Evolutionary conservation across 92 coral and sea anemone genomes (phyloP), one percentile per base, ranked within the genome.

Genomic region (Paramuricea clavata): DNA sequence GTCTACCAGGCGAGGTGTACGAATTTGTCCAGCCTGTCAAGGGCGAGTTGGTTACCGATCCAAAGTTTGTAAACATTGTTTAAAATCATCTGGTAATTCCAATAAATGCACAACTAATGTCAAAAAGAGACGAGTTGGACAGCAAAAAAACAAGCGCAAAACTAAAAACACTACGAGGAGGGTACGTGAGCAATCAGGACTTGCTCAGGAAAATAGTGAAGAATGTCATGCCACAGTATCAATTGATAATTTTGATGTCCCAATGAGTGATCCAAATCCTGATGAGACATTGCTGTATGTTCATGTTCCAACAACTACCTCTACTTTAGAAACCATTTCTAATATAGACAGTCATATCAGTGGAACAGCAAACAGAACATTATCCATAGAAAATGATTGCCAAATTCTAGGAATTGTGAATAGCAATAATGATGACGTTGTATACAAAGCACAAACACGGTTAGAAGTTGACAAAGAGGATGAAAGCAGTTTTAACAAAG

Each of bases 1-100:
- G 88, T 94, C 98, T 2, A 95, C 98, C 26, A 88, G 98, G 57
- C 86, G 98, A 64, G 98, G 98, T 33, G 98, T 95, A 16, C 94
- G 95, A 72, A 95, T 94, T 23, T 95, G 98, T 70, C 96, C 94
- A 22, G 64, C 73, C 21, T 95, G 98, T 50, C 78, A 83, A 21
- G 95, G 95, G 27, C 92, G 93, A 89, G 94, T 95, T 87, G 98
- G 98, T 16, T 93, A 94, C 87, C 85, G 98, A 64, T 90, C 98
- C 8, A 95, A 95, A 69, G 95, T 90, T 44, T 95, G 98, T 78
- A 95, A 95, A 50, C 90, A 94, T 83, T 95, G 98, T 78, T 83
- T 28, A 7, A 27, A 23, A 47, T 39, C 52, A 41, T 52, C 68
- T 27, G 68, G 82, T 27, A 12, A 35, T 28, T 30, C 67, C 12